Evolutionary conservation across 2,113 vertebrate species (phyloP), one percentile per base, ranked within the genome.

Genomic region (Agelaius tricolor): DNA sequence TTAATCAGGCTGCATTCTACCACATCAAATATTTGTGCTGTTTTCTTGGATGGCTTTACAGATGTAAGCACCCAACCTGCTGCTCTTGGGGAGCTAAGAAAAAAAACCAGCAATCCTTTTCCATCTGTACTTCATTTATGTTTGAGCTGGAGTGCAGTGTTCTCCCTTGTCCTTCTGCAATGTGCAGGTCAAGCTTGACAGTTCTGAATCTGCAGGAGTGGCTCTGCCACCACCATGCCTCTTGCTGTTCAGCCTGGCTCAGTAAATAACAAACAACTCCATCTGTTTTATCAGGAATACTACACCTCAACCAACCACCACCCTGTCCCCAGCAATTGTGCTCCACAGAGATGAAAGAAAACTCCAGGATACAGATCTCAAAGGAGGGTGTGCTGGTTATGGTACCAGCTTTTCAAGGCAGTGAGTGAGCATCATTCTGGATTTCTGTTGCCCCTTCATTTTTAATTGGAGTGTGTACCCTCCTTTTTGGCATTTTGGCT

Each of bases 71-170:
- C 51, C 55, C 55, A 54, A 14, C 37, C 51, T 54, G 33, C 46
- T 66, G 37, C 37, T 86, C 55, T 55, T 2, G 0, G 68, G 23
- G 46, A 47, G 58, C 55, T 54, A 58, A 83, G 44, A 15, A 28
- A 79, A 1, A 1, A 47, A 7, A 2, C 1, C 77, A 72, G n/a
- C 47, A 24, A 13, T 26, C 3, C 1, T 0, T 8, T 31, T 14
- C 54, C 4, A 4, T 35, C 67, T 73, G 44, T 30, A 30, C 10
- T 73, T 66, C 11, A 28, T 30, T 19, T 17, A 11, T 0, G 1
- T 47, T 80, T 2, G 13, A 54, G 67, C 17, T 5, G 5, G 13
- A 9, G 14, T 59, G 74, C 44, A 54, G 33, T n/a, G 7, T n/a
- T 30, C 22, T 35, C 35, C 43, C 16, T 83, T 2, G 7, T 52